Evolutionary conservation across 2,113 vertebrate species (phyloP), one percentile per base, ranked within the genome.

Genomic region (Melanerpes aurifrons): DNA sequence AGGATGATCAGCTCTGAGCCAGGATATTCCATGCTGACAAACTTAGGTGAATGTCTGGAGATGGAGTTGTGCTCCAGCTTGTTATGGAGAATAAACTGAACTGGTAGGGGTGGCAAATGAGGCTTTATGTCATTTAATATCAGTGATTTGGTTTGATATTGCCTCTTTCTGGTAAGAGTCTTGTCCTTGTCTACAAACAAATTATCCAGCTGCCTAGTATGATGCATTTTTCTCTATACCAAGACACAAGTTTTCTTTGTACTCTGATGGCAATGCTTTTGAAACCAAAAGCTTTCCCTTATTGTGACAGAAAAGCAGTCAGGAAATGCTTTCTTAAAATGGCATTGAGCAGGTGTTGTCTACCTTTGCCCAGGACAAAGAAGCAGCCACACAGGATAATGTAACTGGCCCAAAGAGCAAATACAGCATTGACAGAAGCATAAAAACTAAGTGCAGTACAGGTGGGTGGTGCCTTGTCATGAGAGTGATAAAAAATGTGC

Each of bases 21-120:
- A 86, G 35, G 69, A 68, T 68, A 80, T 67, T 92, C 74, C 10
- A 45, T 48, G 24, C 71, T 92, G 85, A 86, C 48, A 90, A 86
- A 61, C 12, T 28, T 66, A 35, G 37, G 16, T 67, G 26, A 63
- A 85, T 62, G 61, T 70, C 79, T 82, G 35, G 61, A 73, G 85
- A 67, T 67, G 79, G 57, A 78, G 37, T 61, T 77, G 50, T 53
- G 56, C 48, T 48, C 66, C 37, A 58, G n/a, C 11, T 87, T 91
- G 91, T 77, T 74, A 91, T 59, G 35, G 48, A 64, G 40, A 90
- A 83, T 70, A 89, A 86, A 81, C 35, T 56, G 12, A 7, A 48
- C 21, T 11, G 25, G 4, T 71, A 8, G 26, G 48, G 32, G 20
- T 67, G 20, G 48, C 22, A 54, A 93, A 82, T 14, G 32, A 89